phyloP scores from a whole-genome alignment of 2,888 invertebrate species.

The Monoplex corrugatus region DNA sequence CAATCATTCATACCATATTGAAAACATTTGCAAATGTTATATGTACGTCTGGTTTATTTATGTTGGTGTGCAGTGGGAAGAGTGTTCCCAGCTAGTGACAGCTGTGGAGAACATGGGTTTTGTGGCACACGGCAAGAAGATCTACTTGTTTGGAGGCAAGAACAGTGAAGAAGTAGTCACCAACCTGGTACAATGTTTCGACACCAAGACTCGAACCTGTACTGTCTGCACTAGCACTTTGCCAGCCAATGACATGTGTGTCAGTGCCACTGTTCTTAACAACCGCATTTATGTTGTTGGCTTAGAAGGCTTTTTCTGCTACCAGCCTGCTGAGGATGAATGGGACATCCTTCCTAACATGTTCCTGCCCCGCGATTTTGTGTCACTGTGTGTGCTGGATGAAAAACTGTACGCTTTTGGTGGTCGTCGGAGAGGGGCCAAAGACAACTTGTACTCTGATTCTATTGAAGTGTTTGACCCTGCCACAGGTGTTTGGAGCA shows the following conservation, averaged over 20 bases:
- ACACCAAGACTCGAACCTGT: conserved; percentile 68
- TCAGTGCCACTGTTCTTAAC: conserved; percentile 73
- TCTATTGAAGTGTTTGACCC: conserved; percentile 75
- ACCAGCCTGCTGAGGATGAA: conserved; percentile 65
- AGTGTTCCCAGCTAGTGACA: conserved; percentile 67
- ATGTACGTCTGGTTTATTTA: not conserved
- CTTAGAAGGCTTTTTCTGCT: conserved; percentile 75
- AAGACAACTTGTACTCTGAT: conserved; percentile 75
- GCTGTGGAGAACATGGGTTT: conserved; percentile 79
- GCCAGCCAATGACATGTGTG: conserved; percentile 76
- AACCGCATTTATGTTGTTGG: conserved; percentile 74
- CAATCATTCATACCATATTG: no score
- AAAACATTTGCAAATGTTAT: no score
- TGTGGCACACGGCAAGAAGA: conserved; percentile 70
- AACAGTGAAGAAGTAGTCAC: conserved; percentile 77
- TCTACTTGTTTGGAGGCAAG: conserved; percentile 77
- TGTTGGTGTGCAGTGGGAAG: conserved; percentile 63
- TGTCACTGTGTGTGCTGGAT: conserved; percentile 74
- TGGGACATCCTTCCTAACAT: conserved; percentile 75
- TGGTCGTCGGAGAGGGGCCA: conserved; percentile 74
- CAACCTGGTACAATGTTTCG: conserved; percentile 74
- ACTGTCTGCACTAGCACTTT: conserved; percentile 67
- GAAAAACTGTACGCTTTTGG: conserved; percentile 76
- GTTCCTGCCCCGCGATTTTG: conserved; percentile 75
- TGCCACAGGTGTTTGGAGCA: conserved; percentile 66